These are phyloP conservation scores for Drosophila kurseongensis DNA, from an alignment of 1,140 invertebrate genomes.

Conservation along the genomic window DNA sequence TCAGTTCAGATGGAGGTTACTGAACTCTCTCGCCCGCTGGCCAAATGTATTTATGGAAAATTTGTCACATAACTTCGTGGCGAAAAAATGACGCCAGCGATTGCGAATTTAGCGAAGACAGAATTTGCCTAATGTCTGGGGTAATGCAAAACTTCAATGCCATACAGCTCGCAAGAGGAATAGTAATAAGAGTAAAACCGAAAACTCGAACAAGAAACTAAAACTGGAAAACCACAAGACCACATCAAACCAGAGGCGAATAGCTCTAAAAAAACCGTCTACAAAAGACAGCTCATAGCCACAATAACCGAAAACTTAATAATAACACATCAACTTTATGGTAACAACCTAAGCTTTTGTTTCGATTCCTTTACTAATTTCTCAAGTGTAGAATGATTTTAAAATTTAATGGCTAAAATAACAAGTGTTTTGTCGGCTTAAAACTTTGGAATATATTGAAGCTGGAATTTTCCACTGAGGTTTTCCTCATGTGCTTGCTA, in stretches of 20 bases:
- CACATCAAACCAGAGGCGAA: conserved; percentile 40
- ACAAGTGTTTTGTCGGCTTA: not conserved
- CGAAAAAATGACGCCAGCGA: conserved; percentile 9
- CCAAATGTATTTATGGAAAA: conserved; percentile 49
- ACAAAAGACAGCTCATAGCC: conserved; percentile 10
- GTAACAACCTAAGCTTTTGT: not conserved
- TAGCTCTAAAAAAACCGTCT: not conserved
- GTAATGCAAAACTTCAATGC: conserved; percentile 72
- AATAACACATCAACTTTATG: conserved; percentile 12
- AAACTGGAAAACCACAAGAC: conserved; percentile 67
- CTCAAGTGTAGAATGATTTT: not conserved
- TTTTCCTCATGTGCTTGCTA: not conserved
- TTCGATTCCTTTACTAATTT: conserved; percentile 11
- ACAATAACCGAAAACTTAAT: conserved; percentile 26
- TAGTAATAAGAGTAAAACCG: conserved; percentile 48
- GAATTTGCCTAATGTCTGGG: conserved; percentile 15
- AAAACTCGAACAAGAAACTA: conserved; percentile 52
- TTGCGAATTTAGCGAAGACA: conserved; percentile 6
- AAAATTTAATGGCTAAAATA: too few species aligned
- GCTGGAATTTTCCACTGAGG: too few species aligned
- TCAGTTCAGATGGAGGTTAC: conserved; percentile 48
- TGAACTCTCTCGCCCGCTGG: conserved; percentile 42
- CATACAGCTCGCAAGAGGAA: conserved; percentile 49
- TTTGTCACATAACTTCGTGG: conserved; percentile 46
- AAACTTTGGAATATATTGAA: not conserved